Conservation (phyloP, 1,140 invertebrate species). For the Harpegnathos saltator region DNA sequence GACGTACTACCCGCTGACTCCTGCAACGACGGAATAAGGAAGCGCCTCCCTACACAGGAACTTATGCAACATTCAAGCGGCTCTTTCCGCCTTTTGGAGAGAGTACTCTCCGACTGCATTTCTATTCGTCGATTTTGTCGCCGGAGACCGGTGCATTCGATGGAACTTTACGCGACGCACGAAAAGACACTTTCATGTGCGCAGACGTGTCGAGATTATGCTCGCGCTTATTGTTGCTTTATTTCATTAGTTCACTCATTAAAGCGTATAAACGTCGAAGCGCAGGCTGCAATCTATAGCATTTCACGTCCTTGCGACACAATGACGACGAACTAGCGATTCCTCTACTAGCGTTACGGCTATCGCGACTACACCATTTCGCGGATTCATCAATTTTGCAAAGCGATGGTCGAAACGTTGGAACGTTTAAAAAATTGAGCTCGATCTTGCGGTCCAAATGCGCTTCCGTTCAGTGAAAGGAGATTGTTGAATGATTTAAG, state of each 20-base stretch:
- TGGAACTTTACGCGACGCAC: neutral
- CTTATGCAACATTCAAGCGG: slow-evolving; percentile 53
- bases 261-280: neutral
- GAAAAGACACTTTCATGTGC: neutral
- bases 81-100: slow-evolving; percentile 31
- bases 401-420: no score
- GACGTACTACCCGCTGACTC: slow-evolving; percentile 19
- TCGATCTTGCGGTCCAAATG: no score
- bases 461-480: no score
- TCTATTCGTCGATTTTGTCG: slow-evolving; percentile 19
- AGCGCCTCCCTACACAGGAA: slow-evolving; percentile 18
- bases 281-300: neutral
- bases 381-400: no score
- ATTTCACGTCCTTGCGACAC: neutral
- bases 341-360: no score
- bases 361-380: no score
- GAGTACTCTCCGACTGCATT: neutral
- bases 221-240: neutral
- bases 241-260: neutral
- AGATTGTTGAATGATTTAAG: no score
- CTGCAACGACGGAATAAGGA: slow-evolving; percentile 40
- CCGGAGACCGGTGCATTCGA: neutral
- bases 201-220: neutral
- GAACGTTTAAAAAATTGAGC: no score
- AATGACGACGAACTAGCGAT: no score